These are phyloP conservation scores for Anarhynchus alexandrinus DNA, from an alignment of 2,113 vertebrate species.

Conservation along the genomic window DNA sequence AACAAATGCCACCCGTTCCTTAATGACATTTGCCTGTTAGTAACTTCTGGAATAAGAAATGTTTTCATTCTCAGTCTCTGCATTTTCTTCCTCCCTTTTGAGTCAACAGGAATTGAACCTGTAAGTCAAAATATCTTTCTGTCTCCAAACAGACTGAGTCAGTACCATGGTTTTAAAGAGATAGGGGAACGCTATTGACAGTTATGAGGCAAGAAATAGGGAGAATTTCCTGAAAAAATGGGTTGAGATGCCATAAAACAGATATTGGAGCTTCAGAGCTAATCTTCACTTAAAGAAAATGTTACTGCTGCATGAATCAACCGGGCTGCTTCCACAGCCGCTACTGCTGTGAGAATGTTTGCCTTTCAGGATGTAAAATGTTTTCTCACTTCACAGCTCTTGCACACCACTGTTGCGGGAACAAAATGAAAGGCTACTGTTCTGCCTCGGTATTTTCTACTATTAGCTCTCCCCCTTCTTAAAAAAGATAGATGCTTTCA, in stretches of 20 bases:
- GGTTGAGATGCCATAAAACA: background rate
- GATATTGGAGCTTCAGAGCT: background rate
- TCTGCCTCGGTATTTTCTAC: background rate
- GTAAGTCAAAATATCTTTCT: slow-evolving; percentile 59
- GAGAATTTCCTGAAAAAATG: background rate
- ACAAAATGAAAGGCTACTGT: background rate
- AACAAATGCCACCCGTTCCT: slow-evolving; percentile 36
- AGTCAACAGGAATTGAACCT: slow-evolving; percentile 65
- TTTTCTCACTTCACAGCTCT: background rate
- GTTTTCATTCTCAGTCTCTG: slow-evolving; percentile 35
- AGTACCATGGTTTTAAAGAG: background rate
- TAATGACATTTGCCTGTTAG: slow-evolving; percentile 32
- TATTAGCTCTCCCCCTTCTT: background rate
- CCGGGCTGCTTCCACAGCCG: background rate
- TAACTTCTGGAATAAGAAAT: slow-evolving; percentile 58
- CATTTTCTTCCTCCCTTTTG: slow-evolving; percentile 41
- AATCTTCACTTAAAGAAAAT: background rate
- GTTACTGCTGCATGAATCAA: background rate
- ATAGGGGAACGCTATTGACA: background rate
- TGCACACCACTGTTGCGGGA: background rate
- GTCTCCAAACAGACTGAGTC: slow-evolving; percentile 40
- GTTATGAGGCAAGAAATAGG: background rate
- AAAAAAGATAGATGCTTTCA: background rate
- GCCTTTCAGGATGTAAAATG: background rate
- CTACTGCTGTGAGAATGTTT: background rate